phyloP scores from a whole-genome alignment of 2,797 vertebrate genomes.

The Labeo calbasu region DNA sequence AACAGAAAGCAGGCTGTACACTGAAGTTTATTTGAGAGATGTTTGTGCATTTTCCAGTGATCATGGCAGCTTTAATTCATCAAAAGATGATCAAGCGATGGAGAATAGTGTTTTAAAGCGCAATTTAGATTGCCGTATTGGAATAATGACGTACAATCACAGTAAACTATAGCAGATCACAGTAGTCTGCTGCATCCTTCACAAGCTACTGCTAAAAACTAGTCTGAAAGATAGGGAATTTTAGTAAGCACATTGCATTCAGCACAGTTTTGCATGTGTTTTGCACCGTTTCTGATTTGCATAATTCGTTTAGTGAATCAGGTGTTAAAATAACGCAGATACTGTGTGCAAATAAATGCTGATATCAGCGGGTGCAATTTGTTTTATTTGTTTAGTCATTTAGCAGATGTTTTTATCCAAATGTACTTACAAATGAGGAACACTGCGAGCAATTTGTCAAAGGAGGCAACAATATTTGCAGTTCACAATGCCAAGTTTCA shows the following conservation, averaged over 20 bases:
- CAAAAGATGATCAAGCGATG: not conserved
- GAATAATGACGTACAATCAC: not conserved
- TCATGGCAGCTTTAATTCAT: not conserved
- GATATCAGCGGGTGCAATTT: not conserved
- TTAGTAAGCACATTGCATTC: not conserved
- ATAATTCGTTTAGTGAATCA: not conserved
- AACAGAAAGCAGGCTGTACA: too few species aligned
- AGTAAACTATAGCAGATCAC: not conserved
- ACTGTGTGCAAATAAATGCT: constrained; percentile 16
- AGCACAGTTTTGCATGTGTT: not conserved
- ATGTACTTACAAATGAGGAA: not conserved
- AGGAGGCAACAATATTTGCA: not conserved
- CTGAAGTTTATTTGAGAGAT: not conserved
- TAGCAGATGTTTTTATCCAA: not conserved
- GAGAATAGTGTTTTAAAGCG: not conserved
- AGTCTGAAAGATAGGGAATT: not conserved
- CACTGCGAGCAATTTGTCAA: constrained; percentile 16
- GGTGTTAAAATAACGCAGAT: not conserved
- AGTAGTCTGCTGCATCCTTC: not conserved
- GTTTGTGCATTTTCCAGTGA: not conserved
- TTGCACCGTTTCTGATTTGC: not conserved
- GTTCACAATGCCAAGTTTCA: constrained; percentile 12
- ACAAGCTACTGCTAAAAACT: not conserved
- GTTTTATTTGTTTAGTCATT: not conserved
- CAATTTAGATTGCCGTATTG: not conserved